Conservation (phyloP, 2,797 vertebrate species). For the Rhyacichthys aspro region DNA sequence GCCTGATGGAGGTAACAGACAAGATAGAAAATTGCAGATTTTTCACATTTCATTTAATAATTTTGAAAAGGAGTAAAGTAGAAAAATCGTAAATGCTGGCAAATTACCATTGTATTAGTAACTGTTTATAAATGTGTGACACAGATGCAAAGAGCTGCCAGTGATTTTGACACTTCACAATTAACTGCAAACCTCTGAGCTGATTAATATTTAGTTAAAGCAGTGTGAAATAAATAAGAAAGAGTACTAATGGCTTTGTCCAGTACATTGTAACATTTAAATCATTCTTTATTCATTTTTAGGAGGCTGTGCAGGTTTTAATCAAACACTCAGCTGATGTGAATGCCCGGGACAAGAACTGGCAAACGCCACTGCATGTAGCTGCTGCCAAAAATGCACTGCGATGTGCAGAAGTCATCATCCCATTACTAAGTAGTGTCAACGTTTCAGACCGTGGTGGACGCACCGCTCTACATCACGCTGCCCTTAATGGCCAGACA, state of each 20-base stretch:
- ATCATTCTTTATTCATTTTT: slow-evolving; percentile 2
- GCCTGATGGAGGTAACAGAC: too few relatives aligned
- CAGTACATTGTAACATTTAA: background rate
- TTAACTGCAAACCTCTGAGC: too few relatives aligned
- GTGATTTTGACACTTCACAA: too few relatives aligned
- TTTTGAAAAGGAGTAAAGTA: too few relatives aligned
- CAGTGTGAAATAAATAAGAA: background rate
- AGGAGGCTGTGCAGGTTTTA: slow-evolving; percentile 93
- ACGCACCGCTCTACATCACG: slow-evolving; percentile 93
- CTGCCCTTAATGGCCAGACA: slow-evolving; percentile 91
- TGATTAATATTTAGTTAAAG: background rate
- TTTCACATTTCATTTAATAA: too few relatives aligned
- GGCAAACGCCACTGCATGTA: slow-evolving; percentile 96
- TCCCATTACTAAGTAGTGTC: slow-evolving; percentile 93
- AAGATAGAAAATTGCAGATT: too few relatives aligned
- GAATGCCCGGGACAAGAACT: slow-evolving; percentile 97
- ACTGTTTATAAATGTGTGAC: too few relatives aligned
- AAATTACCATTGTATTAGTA: too few relatives aligned
- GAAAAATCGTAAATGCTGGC: too few relatives aligned
- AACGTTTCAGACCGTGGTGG: slow-evolving; percentile 96
- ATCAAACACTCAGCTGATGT: slow-evolving; percentile 96
- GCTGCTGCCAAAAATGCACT: slow-evolving; percentile 92
- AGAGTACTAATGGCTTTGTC: background rate
- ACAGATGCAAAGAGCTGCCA: too few relatives aligned
- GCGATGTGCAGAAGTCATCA: slow-evolving; percentile 91